These are phyloP conservation scores for Phthorimaea operculella DNA, from an alignment of 1,140 invertebrate species.

Conservation along the genomic window DNA sequence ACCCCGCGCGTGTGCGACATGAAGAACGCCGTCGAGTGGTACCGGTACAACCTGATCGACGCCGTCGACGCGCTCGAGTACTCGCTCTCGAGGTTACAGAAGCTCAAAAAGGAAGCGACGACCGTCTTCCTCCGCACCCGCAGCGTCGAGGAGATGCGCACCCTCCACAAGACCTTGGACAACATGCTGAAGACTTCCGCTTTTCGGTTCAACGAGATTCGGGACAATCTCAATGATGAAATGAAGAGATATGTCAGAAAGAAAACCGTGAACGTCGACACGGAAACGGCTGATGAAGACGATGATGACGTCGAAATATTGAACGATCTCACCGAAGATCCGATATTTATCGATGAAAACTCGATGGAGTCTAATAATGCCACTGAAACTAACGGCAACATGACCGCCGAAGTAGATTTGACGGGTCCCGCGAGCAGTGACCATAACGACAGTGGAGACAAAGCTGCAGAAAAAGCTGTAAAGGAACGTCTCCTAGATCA, in stretches of 20 bases:
- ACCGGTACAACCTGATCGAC: conserved; percentile 58
- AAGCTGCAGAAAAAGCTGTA: conserved; percentile 6
- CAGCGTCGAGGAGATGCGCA: conserved; percentile 50
- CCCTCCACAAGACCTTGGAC: conserved; percentile 49
- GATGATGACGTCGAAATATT: conserved; percentile 61
- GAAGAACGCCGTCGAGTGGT: conserved; percentile 60
- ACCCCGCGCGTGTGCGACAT: conserved; percentile 30
- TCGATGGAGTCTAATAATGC: conserved; percentile 47
- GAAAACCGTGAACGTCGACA: conserved; percentile 23
- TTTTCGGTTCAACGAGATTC: conserved; percentile 51
- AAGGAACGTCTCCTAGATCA: neutral
- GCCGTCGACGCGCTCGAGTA: conserved; percentile 60
- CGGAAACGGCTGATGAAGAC: conserved; percentile 34
- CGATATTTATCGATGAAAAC: conserved; percentile 67
- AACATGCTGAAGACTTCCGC: conserved; percentile 46
- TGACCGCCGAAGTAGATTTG: conserved; percentile 47
- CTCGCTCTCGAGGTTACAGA: conserved; percentile 46
- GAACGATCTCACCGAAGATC: conserved; percentile 48
- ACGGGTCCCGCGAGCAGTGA: conserved; percentile 45
- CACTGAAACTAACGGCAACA: conserved; percentile 17
- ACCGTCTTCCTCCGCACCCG: conserved; percentile 44
- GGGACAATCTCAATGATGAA: conserved; percentile 56
- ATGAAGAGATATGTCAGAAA: conserved; percentile 54
- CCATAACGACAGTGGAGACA: conserved; percentile 48
- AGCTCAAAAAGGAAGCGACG: conserved; percentile 52